A percentile compares a stretch with the other conserved stretches of the same genome.
phyloP scores from a whole-genome alignment of 2,113 vertebrate genomes.

The Laticauda laticaudata region DNA sequence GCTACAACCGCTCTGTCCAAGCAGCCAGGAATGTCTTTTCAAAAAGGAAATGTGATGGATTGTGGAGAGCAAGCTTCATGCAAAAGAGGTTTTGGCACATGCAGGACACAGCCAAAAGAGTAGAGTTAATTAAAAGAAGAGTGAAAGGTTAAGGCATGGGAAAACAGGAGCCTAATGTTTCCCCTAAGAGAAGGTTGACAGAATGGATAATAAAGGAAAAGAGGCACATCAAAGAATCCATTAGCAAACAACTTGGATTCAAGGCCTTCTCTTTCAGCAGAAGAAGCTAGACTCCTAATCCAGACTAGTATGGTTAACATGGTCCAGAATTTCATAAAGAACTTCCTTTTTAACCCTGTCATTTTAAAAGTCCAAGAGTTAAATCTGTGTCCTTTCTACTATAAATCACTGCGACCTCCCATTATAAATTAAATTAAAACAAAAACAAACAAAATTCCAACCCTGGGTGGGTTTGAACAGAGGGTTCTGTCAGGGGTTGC shows the following conservation, averaged over 20 bases:
- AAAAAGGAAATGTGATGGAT: slow-evolving; percentile 47
- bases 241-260: not conserved
- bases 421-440: not conserved
- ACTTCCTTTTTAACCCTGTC: not conserved
- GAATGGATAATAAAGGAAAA: not conserved
- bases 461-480: not conserved
- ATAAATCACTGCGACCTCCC: not conserved
- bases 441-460: not conserved
- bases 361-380: not conserved
- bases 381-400: not conserved
- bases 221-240: not conserved
- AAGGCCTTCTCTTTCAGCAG: not conserved
- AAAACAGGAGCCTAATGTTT: not conserved
- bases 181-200: not conserved
- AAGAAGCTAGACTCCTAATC: not conserved
- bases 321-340: not conserved
- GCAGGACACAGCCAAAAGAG: not conserved
- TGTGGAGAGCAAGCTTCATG: slow-evolving; percentile 39
- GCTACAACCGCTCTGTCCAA: slow-evolving; percentile 38
- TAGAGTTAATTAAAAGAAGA: slow-evolving; percentile 50
- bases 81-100: slow-evolving; percentile 44
- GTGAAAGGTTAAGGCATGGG: not conserved
- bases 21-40: slow-evolving; percentile 38
- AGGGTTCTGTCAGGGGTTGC: not conserved
- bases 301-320: not conserved